phyloP scores from a whole-genome alignment of 2,888 invertebrate species.

The Beris morrisii region DNA sequence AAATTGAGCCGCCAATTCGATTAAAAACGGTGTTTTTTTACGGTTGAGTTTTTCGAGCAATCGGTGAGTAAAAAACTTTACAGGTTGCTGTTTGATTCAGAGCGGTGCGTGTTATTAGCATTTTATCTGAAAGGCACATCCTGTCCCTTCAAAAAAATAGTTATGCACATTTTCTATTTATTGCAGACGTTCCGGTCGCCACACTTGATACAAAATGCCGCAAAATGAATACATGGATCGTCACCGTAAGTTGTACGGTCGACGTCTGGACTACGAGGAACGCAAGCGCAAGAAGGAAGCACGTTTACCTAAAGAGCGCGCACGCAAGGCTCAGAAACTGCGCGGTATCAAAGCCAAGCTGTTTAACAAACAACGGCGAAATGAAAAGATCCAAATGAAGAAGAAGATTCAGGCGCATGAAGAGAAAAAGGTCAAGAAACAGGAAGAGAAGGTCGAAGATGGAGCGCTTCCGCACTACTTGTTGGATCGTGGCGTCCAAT shows the following conservation, averaged over 20 bases:
- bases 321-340: constrained; percentile 87
- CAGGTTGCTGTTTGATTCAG: constrained; percentile 23
- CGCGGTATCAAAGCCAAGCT: constrained; percentile 97
- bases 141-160: constrained; percentile 18
- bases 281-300: constrained; percentile 94
- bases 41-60: not conserved
- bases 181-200: constrained; percentile 17
- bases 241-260: constrained; percentile 93
- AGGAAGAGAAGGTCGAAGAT: constrained; percentile 80
- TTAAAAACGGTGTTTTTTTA: not conserved
- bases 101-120: not conserved
- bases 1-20: not conserved
- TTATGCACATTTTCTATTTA: not conserved
- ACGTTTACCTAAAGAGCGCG: constrained; percentile 86
- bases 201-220: constrained; percentile 66
- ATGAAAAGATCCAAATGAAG: constrained; percentile 99
- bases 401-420: constrained; percentile 98
- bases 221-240: constrained; percentile 99
- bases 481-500: constrained; percentile 94
- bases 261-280: constrained; percentile 97
- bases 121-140: constrained; percentile 14
- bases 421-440: constrained; percentile 86
- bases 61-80: not conserved
- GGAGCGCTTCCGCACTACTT: constrained; percentile 95
- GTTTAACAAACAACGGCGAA: constrained; percentile 92